A percentile compares a stretch with the other conserved stretches of the same genome.
Evolutionary conservation across 2,113 vertebrate genomes (phyloP).

Genomic region (Myotis davidii): DNA sequence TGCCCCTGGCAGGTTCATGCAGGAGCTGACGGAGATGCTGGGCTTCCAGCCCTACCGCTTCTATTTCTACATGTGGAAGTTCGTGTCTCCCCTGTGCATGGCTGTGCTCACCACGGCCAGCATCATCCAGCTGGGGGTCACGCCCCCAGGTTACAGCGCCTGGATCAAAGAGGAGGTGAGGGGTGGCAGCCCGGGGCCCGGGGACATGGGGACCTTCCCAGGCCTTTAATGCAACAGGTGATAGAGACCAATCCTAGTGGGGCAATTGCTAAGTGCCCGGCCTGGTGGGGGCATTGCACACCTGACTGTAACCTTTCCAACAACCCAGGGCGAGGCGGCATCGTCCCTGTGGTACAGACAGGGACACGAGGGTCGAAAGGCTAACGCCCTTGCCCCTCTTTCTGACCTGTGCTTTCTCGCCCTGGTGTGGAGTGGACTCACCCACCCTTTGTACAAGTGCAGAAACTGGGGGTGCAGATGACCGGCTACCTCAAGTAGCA

Average conservation of each 20-base stretch:
- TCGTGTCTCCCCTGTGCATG: slow-evolving; percentile 94
- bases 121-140: slow-evolving; percentile 95
- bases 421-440: neutral
- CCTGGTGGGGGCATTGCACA: neutral
- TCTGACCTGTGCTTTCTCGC: neutral
- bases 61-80: slow-evolving; percentile 99
- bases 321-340: neutral
- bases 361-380: neutral
- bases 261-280: neutral
- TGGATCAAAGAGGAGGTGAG: slow-evolving; percentile 97
- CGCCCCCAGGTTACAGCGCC: slow-evolving; percentile 95
- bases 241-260: neutral
- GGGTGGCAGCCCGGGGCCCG: neutral
- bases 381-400: neutral
- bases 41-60: slow-evolving; percentile 94
- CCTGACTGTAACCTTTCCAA: neutral
- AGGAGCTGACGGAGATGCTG: slow-evolving; percentile 98
- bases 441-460: neutral
- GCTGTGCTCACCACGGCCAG: slow-evolving; percentile 91
- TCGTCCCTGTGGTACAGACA: neutral
- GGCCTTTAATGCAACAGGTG: neutral
- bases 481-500: neutral
- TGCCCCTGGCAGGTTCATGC: slow-evolving; percentile 92
- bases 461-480: neutral
- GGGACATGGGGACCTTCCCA: neutral